Evolutionary conservation across 2,113 vertebrate genomes (phyloP).

Genomic region (Chelonoidis abingdonii): DNA sequence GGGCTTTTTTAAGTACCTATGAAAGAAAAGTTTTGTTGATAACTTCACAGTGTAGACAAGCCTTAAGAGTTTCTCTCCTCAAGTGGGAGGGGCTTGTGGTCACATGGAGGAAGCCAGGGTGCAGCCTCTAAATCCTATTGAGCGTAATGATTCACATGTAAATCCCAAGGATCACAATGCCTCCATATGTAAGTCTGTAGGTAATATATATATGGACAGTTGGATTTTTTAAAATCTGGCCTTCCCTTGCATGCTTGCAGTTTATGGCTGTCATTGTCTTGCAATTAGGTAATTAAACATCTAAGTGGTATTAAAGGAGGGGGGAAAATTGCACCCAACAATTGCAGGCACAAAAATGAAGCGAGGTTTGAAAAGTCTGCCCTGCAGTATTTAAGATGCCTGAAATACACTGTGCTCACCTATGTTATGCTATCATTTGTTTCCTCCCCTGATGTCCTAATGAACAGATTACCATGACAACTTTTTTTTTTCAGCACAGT

Average conservation of each 20-base stretch:
- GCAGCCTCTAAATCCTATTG: too few species aligned
- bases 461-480: not conserved
- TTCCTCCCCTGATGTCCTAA: not conserved
- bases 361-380: conserved; percentile 2
- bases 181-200: not conserved
- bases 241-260: not conserved
- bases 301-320: not conserved
- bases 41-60: too few species aligned
- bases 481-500: not conserved
- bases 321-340: not conserved
- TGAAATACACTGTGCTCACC: not conserved
- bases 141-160: not conserved
- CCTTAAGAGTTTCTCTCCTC: not conserved
- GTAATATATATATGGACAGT: rapidly evolving
- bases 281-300: not conserved
- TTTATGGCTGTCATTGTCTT: not conserved
- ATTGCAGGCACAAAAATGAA: not conserved
- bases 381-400: not conserved
- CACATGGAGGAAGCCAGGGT: rapidly evolving
- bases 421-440: not conserved
- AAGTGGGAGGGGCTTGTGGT: not conserved
- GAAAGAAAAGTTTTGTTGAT: too few species aligned
- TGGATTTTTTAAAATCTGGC: not conserved
- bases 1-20: too few species aligned
- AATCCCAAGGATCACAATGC: not conserved